Base-by-base conservation (phyloP, 2,888 invertebrate species). In the Alloscopus bannaensis region DNA sequence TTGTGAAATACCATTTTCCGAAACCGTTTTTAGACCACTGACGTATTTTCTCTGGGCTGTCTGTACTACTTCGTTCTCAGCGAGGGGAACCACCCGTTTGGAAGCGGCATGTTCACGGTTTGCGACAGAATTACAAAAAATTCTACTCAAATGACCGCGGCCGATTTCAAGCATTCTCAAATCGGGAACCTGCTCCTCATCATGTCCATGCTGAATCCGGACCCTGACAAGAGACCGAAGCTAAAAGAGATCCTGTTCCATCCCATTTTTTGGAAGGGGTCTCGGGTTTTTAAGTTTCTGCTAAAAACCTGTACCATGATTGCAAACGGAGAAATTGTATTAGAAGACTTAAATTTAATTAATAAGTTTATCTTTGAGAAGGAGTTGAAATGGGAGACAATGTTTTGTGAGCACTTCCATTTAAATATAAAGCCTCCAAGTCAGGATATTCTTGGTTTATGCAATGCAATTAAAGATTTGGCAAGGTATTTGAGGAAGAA, bases 31-130 rank as follows among this genome's bases (percentile, higher is more conserved):
- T 2, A n/a, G n/a, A n/a, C n/a, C n/a, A n/a, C 47, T 1, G 65
- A 65, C 20, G 50, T 65, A n/a, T 65, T 65, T 47, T 47, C 65
- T 16, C n/a, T 65, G 65, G 65, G 65, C 2, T 65, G 65, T 28
- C 20, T 65, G 1, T 65, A 29, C 26, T 65, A 47, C 29, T 65
- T 28, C 18, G 40, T 40, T 16, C 8, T 65, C 1, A 20, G 42
- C 3, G 28, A 20, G 13, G 65, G 65, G 11, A 11, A 2, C 2
- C 65, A 65, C 29, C 50, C 50, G 8, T 65, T 65, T 42, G 65
- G 65, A 4, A 50, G 20, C 26, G 8, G 13, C 13, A 45, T 4
- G 45, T 4, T 4, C 18, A 4, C 8, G n/a, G 3, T 4, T 3
- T n/a, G 3, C 3, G 45, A 18, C 45, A 11, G 18, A 16, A 45